Percentiles rank a stretch among this genome's conserved stretches.
phyloP scores from a whole-genome alignment of 2,797 vertebrate genomes.

The Pseudomugil gertrudae region DNA sequence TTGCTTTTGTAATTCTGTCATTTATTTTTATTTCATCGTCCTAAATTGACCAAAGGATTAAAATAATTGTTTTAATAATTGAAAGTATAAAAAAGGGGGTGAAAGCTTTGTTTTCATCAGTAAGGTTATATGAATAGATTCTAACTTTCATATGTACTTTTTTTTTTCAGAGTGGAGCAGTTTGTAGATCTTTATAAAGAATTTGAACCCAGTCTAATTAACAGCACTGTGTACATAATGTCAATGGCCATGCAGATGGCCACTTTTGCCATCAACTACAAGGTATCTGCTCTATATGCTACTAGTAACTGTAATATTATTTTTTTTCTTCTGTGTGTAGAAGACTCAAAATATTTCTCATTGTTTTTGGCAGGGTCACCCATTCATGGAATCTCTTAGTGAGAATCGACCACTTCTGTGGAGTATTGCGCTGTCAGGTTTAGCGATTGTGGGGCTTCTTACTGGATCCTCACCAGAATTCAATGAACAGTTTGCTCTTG shows the following conservation, averaged over 20 bases:
- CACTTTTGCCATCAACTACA: conserved; percentile 99
- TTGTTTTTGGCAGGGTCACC: conserved; percentile 86
- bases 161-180: conserved; percentile 83
- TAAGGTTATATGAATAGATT: conserved; percentile 8
- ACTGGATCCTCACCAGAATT: conserved; percentile 93
- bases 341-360: conserved; percentile 23
- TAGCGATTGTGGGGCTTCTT: conserved; percentile 90
- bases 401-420: conserved; percentile 94
- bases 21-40: conserved; percentile 6
- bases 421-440: conserved; percentile 90
- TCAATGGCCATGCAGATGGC: conserved; percentile 99
- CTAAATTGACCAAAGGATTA: background rate
- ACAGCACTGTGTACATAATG: conserved; percentile 99
- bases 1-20: background rate
- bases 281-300: conserved; percentile 79
- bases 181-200: conserved; percentile 96
- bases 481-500: conserved; percentile 94
- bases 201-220: conserved; percentile 95
- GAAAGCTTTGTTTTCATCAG: background rate
- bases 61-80: background rate
- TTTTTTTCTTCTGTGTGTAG: background rate
- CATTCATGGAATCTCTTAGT: conserved; percentile 95
- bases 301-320: background rate
- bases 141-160: conserved; percentile 6
- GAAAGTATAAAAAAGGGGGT: background rate